A percentile compares a stretch with the other conserved stretches of the same genome.
Evolutionary conservation across 2,888 invertebrate genomes (phyloP).

Genomic region (Lasioglossum vierecki): DNA sequence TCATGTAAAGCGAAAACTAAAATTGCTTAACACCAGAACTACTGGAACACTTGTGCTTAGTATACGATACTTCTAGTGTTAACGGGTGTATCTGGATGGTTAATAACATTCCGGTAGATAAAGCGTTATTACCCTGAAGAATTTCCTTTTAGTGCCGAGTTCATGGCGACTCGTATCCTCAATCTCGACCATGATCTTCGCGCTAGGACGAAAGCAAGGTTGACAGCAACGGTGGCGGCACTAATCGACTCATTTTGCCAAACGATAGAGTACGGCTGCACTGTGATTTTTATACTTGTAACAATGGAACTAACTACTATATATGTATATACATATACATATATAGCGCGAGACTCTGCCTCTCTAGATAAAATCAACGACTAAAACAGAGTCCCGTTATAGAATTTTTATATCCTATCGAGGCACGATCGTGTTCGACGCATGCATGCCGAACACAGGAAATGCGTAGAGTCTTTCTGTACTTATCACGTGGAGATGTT

Average conservation of each 20-base stretch:
- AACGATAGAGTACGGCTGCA: slow-evolving; percentile 42
- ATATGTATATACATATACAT: not conserved
- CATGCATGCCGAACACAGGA: slow-evolving; percentile 6
- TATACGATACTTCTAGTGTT: not conserved
- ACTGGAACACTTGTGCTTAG: not conserved
- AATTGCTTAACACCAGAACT: not conserved
- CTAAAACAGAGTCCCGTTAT: not conserved
- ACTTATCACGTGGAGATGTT: slow-evolving; percentile 19
- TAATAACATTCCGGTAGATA: not conserved
- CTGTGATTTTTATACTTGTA: slow-evolving; percentile 64
- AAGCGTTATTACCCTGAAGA: not conserved
- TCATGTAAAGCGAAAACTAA: not conserved
- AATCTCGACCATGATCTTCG: slow-evolving; percentile 58
- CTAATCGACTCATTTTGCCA: slow-evolving; percentile 52
- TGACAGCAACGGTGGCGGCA: slow-evolving; percentile 55
- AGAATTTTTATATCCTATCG: slow-evolving; percentile 10
- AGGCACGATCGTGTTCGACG: slow-evolving; percentile 37
- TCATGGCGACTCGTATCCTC: slow-evolving; percentile 41
- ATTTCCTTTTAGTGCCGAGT: slow-evolving; percentile 55
- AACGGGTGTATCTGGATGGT: not conserved
- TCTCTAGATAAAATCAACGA: not conserved
- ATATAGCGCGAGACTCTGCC: slow-evolving; percentile 40
- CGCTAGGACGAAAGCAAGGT: slow-evolving; percentile 56
- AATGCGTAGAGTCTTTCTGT: slow-evolving; percentile 27
- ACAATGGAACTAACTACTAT: slow-evolving; percentile 36